Evolutionary conservation across 2,113 vertebrate genomes (phyloP), one percentile per base, ranked within the genome.

Genomic region (Aphyosemion australe): DNA sequence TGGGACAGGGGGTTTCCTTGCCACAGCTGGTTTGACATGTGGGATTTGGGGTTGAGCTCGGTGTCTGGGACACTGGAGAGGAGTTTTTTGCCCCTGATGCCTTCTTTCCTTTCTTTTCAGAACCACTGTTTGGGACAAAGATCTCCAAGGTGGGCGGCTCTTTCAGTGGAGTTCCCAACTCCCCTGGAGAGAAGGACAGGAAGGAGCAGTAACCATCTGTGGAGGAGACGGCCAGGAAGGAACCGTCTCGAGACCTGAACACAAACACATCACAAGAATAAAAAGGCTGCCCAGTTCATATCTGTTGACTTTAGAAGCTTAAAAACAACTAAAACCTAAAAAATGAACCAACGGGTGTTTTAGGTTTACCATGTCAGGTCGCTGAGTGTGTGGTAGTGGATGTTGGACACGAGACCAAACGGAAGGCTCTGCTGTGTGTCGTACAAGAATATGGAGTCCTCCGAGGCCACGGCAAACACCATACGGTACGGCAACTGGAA

Each of bases 181-280:
- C 97, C 0, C 88, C 93, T 8, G 94, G 87, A 75, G 94, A 94
- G 55, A 99, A 98, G 1, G 95, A 95, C 72, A 99, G 93, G 48
- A 99, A 97, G 0, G 97, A 99, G 77, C 97, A 99, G 78, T 99
- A 99, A 2, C 97, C 97, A 0, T 99, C 97, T 1, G 96, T 99
- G 83, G 97, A 99, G 14, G 97, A 96, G 50, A 99, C 94, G 1
- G 96, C 94, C 83, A 99, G 88, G 90, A 98, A 95, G 49, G 94
- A 93, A 13, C 95, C 97, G 5, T 99, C 96, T 0, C 89, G 84
- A 72, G 97, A 99, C 97, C 97, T 99, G 37, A 46, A 65, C 52
- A 65, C 19, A 16, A 54, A 47, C 8, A 34, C 21, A 3, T 49
- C 15, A 26, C 13, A 12, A 47, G 13, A 41, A 5, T 42, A 13